Percentiles rank a stretch among this genome's conserved stretches.
These are phyloP conservation scores for Siniperca undulata DNA, from an alignment of 2,797 vertebrate genomes.

Conservation along the genomic window DNA sequence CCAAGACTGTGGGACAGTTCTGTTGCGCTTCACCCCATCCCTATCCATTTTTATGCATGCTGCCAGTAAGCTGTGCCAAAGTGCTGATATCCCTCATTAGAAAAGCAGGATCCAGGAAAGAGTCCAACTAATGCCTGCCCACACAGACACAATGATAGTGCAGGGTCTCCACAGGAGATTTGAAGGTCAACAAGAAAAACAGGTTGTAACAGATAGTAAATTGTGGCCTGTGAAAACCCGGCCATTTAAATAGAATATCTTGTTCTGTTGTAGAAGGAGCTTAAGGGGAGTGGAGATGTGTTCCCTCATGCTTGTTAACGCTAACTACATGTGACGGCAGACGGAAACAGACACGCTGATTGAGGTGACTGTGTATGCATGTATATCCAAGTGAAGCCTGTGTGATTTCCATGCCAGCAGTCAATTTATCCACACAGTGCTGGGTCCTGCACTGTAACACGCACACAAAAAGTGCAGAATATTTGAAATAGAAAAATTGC, in stretches of 20 bases:
- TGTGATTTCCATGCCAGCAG: slow-evolving; percentile 61
- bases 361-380: slow-evolving; percentile 62
- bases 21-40: slow-evolving; percentile 71
- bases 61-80: slow-evolving; percentile 85
- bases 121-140: slow-evolving; percentile 77
- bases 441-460: slow-evolving; percentile 20
- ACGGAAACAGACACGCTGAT: slow-evolving; percentile 66
- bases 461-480: slow-evolving; percentile 36
- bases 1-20: slow-evolving; percentile 75
- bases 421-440: slow-evolving; percentile 45
- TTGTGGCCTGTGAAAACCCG: slow-evolving; percentile 43
- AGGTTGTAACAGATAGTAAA: slow-evolving; percentile 68
- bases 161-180: slow-evolving; percentile 72
- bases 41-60: slow-evolving; percentile 76
- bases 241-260: slow-evolving; percentile 60
- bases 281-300: slow-evolving; percentile 52
- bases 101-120: slow-evolving; percentile 82
- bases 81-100: slow-evolving; percentile 85
- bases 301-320: slow-evolving; percentile 73
- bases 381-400: slow-evolving; percentile 67
- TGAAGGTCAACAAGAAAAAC: slow-evolving; percentile 81
- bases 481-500: slow-evolving; percentile 56
- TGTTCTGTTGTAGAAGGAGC: slow-evolving; percentile 47
- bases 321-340: slow-evolving; percentile 69
- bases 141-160: slow-evolving; percentile 71